phyloP scores from a whole-genome alignment of 1,140 invertebrate species.

The Arctopsyche grandis region DNA sequence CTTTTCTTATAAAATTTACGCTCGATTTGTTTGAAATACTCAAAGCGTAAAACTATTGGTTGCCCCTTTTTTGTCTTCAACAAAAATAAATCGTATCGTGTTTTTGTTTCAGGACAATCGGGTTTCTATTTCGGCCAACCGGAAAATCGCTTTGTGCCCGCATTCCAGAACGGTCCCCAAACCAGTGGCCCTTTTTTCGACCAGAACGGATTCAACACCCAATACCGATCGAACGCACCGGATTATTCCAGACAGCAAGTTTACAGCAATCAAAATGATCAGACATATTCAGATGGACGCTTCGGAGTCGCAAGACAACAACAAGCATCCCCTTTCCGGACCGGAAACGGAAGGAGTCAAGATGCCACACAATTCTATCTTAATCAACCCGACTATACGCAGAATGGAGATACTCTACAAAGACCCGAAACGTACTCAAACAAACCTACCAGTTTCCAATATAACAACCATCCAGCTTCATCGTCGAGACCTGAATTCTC shows the following conservation, averaged over 20 bases:
- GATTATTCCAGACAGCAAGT: conserved; percentile 41
- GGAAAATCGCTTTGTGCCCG: conserved; percentile 47
- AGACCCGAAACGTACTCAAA: conserved; percentile 57
- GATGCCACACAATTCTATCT: conserved; percentile 61
- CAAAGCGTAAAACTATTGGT: neutral
- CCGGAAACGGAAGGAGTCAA: conserved; percentile 64
- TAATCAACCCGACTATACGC: conserved; percentile 57
- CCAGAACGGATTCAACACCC: conserved; percentile 44
- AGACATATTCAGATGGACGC: conserved; percentile 35
- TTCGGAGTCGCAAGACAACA: conserved; percentile 56
- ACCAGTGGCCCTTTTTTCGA: conserved; percentile 44
- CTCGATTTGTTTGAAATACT: no score
- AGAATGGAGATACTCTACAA: conserved; percentile 17
- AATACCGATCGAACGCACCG: conserved; percentile 39
- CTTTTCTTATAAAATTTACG: no score
- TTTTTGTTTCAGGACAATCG: conserved; percentile 48
- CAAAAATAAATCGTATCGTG: neutral
- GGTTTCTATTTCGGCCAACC: conserved; percentile 51
- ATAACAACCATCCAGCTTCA: conserved; percentile 61
- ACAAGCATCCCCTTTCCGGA: conserved; percentile 61
- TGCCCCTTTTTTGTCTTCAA: neutral
- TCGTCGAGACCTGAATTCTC: conserved; percentile 62
- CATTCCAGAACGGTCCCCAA: conserved; percentile 38
- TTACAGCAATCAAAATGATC: conserved; percentile 43
- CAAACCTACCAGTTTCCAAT: conserved; percentile 63